Conservation (phyloP, 1,140 invertebrate genomes). For the Halotydeus destructor region DNA sequence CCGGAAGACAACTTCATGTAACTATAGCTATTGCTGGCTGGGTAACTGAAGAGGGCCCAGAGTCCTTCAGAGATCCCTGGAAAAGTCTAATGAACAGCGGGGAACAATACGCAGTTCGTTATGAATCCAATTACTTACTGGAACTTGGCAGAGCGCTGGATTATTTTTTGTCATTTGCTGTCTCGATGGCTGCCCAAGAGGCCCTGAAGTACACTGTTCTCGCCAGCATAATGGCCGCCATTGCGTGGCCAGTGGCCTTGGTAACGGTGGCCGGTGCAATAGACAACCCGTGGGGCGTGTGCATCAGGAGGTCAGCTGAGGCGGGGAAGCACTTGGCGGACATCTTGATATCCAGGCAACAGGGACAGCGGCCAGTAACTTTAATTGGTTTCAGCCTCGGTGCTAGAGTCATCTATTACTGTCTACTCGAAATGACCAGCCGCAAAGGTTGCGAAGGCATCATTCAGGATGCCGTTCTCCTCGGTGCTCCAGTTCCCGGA, state of each 20-base stretch:
- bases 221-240: conserved; percentile 39
- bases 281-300: conserved; percentile 54
- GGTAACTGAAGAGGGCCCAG: conserved; percentile 27
- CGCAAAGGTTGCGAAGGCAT: conserved; percentile 36
- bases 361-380: conserved; percentile 45
- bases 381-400: conserved; percentile 48
- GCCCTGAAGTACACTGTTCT: conserved; percentile 48
- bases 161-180: conserved; percentile 38
- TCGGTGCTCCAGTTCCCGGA: conserved; percentile 42
- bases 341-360: conserved; percentile 36
- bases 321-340: conserved; percentile 45
- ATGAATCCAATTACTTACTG: conserved; percentile 41
- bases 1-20: conserved; percentile 33
- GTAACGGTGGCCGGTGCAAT: conserved; percentile 38
- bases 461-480: conserved; percentile 43
- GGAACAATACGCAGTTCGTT: conserved; percentile 46
- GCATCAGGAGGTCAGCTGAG: conserved; percentile 37
- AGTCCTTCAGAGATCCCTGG: conserved; percentile 32
- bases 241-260: conserved; percentile 44
- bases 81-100: conserved; percentile 32
- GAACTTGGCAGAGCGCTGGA: conserved; percentile 41
- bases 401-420: conserved; percentile 47
- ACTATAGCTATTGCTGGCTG: conserved; percentile 45
- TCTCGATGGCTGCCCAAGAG: conserved; percentile 44
- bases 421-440: conserved; percentile 33